phyloP scores from a whole-genome alignment of 2,888 invertebrate genomes.

The Caenorhabditis japonica region DNA sequence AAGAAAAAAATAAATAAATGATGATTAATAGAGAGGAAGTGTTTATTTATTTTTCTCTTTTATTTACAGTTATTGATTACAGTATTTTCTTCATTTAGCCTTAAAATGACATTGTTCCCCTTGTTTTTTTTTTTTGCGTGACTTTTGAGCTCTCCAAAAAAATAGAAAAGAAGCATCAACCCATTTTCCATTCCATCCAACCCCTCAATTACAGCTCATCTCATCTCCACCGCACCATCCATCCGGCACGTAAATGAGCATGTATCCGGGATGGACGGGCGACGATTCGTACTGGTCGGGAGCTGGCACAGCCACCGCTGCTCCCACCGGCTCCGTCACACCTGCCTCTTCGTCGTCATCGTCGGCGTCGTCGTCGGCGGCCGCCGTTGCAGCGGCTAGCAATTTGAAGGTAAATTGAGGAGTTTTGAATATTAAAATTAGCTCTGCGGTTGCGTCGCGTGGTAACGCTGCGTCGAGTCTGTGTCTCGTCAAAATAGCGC shows the following conservation, averaged over 20 bases:
- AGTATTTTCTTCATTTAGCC: no score
- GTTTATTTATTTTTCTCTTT: no score
- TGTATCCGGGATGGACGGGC: conserved; percentile 59
- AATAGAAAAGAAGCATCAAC: no score
- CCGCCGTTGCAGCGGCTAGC: conserved; percentile 38
- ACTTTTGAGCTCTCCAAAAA: background rate
- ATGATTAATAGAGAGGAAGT: no score
- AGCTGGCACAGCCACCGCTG: conserved; percentile 24
- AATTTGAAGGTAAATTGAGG: conserved; percentile 49
- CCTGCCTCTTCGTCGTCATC: conserved; percentile 34
- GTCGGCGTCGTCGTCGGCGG: conserved; percentile 24
- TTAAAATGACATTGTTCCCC: no score
- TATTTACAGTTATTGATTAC: no score
- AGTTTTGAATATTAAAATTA: no score
- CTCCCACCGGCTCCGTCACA: conserved; percentile 30
- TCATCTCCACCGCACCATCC: background rate
- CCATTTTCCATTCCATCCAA: background rate
- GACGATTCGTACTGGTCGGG: conserved; percentile 57
- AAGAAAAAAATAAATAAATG: no score
- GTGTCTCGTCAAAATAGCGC: no score
- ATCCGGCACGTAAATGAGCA: conserved; percentile 42
- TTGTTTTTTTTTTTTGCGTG: conserved; percentile 9
- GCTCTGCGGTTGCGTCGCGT: no score
- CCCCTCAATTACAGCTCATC: conserved; percentile 21
- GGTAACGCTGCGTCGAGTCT: no score